These are phyloP conservation scores for Panonychus citri DNA, from an alignment of 1,140 invertebrate species.

Conservation along the genomic window DNA sequence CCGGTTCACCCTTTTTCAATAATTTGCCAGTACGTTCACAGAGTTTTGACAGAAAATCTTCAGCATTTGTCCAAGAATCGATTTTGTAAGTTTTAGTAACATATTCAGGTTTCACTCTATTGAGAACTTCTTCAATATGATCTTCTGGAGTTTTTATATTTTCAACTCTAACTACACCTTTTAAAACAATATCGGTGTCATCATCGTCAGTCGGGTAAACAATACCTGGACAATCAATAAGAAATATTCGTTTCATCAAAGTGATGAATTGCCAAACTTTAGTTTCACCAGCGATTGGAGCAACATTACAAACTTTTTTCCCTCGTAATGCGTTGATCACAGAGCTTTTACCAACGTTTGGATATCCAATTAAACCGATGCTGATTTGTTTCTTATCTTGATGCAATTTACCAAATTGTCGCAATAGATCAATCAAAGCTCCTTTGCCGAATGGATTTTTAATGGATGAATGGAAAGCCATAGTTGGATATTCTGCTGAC, in stretches of 20 bases:
- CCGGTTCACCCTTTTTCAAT: conserved; percentile 84
- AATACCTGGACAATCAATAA: conserved; percentile 97
- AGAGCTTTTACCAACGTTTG: conserved; percentile 82
- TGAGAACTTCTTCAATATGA: conserved; percentile 63
- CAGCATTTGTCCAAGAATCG: conserved; percentile 33
- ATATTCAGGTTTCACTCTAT: conserved; percentile 71
- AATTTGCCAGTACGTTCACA: conserved; percentile 65
- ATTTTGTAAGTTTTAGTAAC: conserved; percentile 76
- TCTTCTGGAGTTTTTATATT: conserved; percentile 80
- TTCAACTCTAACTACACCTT: conserved; percentile 56
- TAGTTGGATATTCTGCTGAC: conserved; percentile 80
- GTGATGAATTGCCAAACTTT: conserved; percentile 99
- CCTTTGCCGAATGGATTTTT: conserved; percentile 98
- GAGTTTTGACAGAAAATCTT: conserved; percentile 79
- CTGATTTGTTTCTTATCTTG: conserved; percentile 92
- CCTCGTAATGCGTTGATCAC: conserved; percentile 85
- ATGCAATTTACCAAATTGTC: conserved; percentile 90
- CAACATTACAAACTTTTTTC: conserved; percentile 93
- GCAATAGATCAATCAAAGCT: conserved; percentile 77
- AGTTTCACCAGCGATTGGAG: conserved; percentile 95
- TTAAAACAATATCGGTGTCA: conserved; percentile 86
- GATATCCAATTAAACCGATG: conserved; percentile 96
- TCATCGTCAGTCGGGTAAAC: conserved; percentile 72
- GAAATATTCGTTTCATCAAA: conserved; percentile 82
- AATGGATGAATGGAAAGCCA: conserved; percentile 92